These are phyloP conservation scores for Griposia aprilina DNA, from an alignment of 2,888 invertebrate species.

Conservation along the genomic window DNA sequence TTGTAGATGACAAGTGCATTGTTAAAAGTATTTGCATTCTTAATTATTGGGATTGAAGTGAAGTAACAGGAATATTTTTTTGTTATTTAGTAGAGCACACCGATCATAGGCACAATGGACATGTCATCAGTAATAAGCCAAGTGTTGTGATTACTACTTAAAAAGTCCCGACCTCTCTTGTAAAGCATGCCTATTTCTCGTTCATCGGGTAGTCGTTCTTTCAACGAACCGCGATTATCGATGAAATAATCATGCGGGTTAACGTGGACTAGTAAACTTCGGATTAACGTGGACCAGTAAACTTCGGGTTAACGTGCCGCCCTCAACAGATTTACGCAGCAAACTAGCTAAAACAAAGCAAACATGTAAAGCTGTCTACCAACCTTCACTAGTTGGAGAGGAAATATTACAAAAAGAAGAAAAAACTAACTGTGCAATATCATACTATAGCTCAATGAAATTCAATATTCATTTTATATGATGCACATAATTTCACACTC, in stretches of 20 bases:
- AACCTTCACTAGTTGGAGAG: not conserved
- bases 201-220: not conserved
- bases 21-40: not conserved
- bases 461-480: not conserved
- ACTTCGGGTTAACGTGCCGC: not conserved
- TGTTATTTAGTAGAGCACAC: not conserved
- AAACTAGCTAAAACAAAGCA: not conserved
- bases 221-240: not conserved
- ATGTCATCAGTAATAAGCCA: not conserved
- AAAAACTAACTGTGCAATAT: too few relatives aligned
- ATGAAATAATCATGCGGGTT: not conserved
- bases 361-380: not conserved
- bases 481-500: not conserved
- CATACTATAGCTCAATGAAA: not conserved
- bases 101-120: not conserved
- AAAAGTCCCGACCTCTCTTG: not conserved
- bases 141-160: not conserved
- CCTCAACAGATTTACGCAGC: not conserved
- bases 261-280: not conserved
- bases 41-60: not conserved
- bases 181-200: not conserved
- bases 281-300: not conserved
- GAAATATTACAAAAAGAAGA: not conserved
- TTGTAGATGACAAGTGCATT: constrained; percentile 7
- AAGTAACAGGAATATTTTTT: not conserved